Base-by-base conservation (phyloP, 37 sponge, comb jelly and placozoan genomes). In the Tethya wilhelma region DNA sequence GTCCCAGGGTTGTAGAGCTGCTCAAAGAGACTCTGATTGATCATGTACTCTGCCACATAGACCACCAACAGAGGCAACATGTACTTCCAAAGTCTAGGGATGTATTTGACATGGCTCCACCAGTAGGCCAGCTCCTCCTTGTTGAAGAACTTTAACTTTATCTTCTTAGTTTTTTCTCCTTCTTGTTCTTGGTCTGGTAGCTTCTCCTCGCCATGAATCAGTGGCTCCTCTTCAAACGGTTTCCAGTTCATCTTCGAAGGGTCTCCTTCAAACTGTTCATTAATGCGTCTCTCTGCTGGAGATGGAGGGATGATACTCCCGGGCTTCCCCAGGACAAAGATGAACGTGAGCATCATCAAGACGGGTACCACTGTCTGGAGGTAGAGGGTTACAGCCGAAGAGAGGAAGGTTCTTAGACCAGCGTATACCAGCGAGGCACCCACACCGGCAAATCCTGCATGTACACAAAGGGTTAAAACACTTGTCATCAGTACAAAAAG, bases 1-100 rank as follows among this genome's bases (percentile, higher is more conserved):
- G 93, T 85, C 59, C 89, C 77, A 0, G 64, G 60, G 46, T 85
- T 81, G 81, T 93, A 93, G 25, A 93, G 76, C 39, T 81, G 67
- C 67, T 93, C 93, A 71, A 85, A 88, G 65, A 95, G 79, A 22
- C 90, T 87, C 44, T 97, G 98, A 67, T 94, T 97, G 67, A 94
- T 97, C 71, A 89, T 74, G 69, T 97, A 97, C 79, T 97, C 98
- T 38, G 86, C 86, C 0, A 69, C 56, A 56, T 94, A 97, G 40
- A 97, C 98, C 44, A 84, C 20, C 71, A 94, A 94, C 56, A 97
- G 74, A 1, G 95, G 92, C 22, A 88, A 33, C 98, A 97, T 95
- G 85, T 92, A 97, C 76, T 67, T 58, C 33, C 26, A 89, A 58
- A 78, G 73, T 22, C 44, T 73, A 39, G 83, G 78, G 56, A 82